These are phyloP conservation scores for Rhinichthys osculus DNA, from an alignment of 2,797 vertebrate genomes.

Conservation along the genomic window DNA sequence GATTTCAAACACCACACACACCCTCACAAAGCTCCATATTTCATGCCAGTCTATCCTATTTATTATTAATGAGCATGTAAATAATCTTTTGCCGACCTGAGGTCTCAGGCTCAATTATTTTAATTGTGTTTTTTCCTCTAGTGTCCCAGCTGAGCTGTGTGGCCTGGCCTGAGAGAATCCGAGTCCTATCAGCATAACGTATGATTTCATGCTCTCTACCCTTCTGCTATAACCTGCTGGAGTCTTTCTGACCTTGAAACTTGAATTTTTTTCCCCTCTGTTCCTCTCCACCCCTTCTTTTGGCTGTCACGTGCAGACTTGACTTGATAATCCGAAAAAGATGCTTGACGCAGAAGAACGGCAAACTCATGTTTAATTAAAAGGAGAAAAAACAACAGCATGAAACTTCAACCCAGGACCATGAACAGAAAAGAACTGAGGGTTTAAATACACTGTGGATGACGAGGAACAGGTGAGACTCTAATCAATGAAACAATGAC, in stretches of 20 bases:
- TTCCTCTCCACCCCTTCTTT: slow-evolving; percentile 7
- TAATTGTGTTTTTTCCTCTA: slow-evolving; percentile 57
- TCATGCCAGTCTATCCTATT: slow-evolving; percentile 70
- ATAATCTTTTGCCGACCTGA: slow-evolving; percentile 61
- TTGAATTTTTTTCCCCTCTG: slow-evolving; percentile 35
- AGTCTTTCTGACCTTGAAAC: slow-evolving; percentile 60
- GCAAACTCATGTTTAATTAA: neutral
- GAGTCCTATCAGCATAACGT: slow-evolving; percentile 58
- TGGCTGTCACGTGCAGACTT: neutral
- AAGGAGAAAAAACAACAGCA: neutral
- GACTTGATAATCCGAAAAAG: neutral
- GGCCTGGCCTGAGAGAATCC: slow-evolving; percentile 31
- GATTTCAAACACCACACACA: slow-evolving; percentile 18
- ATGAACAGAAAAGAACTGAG: neutral
- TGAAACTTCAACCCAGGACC: neutral
- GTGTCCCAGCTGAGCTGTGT: slow-evolving; percentile 32
- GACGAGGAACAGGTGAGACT: neutral
- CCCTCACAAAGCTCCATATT: slow-evolving; percentile 56
- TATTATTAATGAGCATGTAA: slow-evolving; percentile 71
- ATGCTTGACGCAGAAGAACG: neutral
- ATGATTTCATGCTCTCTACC: slow-evolving; percentile 52
- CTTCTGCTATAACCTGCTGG: slow-evolving; percentile 38
- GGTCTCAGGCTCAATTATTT: slow-evolving; percentile 68
- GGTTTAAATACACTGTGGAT: neutral
- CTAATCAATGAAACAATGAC: neutral